Conservation (phyloP, 2,797 vertebrate species). For the Cyclopterus lumpus region DNA sequence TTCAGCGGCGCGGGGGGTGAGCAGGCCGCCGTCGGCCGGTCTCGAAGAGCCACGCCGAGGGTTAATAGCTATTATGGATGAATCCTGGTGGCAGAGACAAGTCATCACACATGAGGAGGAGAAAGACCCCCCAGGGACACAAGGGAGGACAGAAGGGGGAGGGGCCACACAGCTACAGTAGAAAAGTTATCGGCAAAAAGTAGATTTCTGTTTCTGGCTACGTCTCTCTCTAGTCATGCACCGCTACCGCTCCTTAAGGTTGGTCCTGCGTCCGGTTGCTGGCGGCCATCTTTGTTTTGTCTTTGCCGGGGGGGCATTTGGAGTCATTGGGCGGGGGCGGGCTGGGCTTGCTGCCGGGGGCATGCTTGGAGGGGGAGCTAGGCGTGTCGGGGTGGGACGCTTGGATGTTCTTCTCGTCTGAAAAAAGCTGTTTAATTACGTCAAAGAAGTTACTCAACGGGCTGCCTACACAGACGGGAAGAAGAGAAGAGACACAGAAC, state of each 20-base stretch:
- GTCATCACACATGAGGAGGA: slow-evolving; percentile 79
- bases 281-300: slow-evolving; percentile 92
- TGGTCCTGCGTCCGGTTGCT: slow-evolving; percentile 92
- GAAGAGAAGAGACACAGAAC: slow-evolving; percentile 79
- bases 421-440: slow-evolving; percentile 99
- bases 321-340: slow-evolving; percentile 92
- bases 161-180: slow-evolving; percentile 81
- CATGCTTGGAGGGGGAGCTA: slow-evolving; percentile 93
- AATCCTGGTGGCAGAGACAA: slow-evolving; percentile 98
- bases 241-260: slow-evolving; percentile 83
- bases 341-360: slow-evolving; percentile 89
- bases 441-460: slow-evolving; percentile 99
- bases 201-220: slow-evolving; percentile 48
- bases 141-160: slow-evolving; percentile 38
- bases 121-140: slow-evolving; percentile 30
- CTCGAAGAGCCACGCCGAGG: slow-evolving; percentile 66
- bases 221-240: slow-evolving; percentile 69
- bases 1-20: slow-evolving; percentile 11
- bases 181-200: slow-evolving; percentile 85
- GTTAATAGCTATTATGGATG: slow-evolving; percentile 94
- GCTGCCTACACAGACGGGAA: slow-evolving; percentile 97
- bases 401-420: slow-evolving; percentile 99
- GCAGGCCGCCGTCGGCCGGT: slow-evolving; percentile 18
- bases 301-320: slow-evolving; percentile 91
- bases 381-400: slow-evolving; percentile 92